Base-by-base conservation (phyloP, 2,888 invertebrate species). In the Drosophila sordidula region DNA sequence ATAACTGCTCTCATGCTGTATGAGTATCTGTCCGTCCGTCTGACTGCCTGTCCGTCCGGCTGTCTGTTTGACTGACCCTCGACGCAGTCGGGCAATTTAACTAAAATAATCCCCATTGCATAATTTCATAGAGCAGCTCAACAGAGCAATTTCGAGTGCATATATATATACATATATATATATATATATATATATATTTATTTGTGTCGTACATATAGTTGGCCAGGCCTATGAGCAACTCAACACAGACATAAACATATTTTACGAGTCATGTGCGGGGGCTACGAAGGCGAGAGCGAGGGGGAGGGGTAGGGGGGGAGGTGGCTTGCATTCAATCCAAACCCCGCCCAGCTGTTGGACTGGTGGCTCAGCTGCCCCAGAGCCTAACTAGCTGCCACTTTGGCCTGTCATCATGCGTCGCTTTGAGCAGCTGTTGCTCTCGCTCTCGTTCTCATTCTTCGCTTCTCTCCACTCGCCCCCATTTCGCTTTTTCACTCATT, bases 61-160 rank as follows among this genome's bases (percentile, higher is more conserved):
- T 16, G 49, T 32, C 29, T 58, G 63, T 46, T 63, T 32, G 18
- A 61, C 68, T 68, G 75, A 71, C 75, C 68, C 71, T 57, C 63
- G 69, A 73, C 70, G 55, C 79, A 70, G 69, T 56, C 46, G 64
- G 36, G 66, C 70, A 80, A 82, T 84, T 78, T 78, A 73, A 70
- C 72, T 75, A 65, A 67, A 71, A 71, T 80, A 82, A 84, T 80
- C 76, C 76, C 80, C 72, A 73, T 74, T 64, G 78, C 81, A 78
- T 70, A 74, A 69, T 75, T 83, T 72, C 63, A 78, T 51, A 69
- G 75, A 80, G 66, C 52, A 62, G 67, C 71, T 70, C 62, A 66
- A 54, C 70, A 67, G 70, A 70, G 72, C 80, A 80, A 78, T 80
- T 84, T 51, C 50, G 26, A 75, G 45, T 55, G 63, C 67, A 52